These are phyloP conservation scores for Dascyllus trimaculatus DNA, from an alignment of 2,113 vertebrate species.

Conservation along the genomic window DNA sequence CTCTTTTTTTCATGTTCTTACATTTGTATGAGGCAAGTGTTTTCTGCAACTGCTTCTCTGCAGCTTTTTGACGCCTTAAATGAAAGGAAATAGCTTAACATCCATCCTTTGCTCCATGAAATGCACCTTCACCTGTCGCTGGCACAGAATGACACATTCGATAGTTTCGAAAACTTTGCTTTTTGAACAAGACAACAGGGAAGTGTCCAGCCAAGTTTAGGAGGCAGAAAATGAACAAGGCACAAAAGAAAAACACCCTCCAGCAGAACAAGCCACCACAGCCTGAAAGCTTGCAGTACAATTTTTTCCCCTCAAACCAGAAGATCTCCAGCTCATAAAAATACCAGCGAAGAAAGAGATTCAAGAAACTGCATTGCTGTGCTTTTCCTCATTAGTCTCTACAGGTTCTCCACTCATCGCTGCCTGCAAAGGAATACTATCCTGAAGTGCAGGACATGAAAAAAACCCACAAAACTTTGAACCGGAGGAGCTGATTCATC, in stretches of 20 bases:
- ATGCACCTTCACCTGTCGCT: too few relatives aligned
- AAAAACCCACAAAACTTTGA: slow-evolving; percentile 19
- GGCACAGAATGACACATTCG: too few relatives aligned
- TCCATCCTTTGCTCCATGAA: too few relatives aligned
- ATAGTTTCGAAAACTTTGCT: too few relatives aligned
- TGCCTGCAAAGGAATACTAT: neutral
- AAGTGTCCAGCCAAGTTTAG: neutral
- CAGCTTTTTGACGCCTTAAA: too few relatives aligned
- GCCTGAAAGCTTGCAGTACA: neutral
- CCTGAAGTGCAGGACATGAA: neutral
- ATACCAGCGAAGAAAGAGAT: neutral
- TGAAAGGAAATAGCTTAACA: too few relatives aligned
- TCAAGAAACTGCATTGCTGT: neutral
- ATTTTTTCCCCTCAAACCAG: neutral
- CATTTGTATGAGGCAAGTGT: too few relatives aligned
- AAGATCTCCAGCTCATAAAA: neutral
- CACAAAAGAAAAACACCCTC: neutral
- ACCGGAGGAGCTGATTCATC: slow-evolving; percentile 8
- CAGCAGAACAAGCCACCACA: neutral
- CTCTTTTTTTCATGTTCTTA: neutral
- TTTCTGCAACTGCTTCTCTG: too few relatives aligned
- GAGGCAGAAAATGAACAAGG: too few relatives aligned
- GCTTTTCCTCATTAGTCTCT: neutral
- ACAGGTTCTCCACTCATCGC: slow-evolving; percentile 5
- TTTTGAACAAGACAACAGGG: too few relatives aligned